Conservation (phyloP, 2,888 invertebrate species). For the Rambutsinella grinnellia region DNA sequence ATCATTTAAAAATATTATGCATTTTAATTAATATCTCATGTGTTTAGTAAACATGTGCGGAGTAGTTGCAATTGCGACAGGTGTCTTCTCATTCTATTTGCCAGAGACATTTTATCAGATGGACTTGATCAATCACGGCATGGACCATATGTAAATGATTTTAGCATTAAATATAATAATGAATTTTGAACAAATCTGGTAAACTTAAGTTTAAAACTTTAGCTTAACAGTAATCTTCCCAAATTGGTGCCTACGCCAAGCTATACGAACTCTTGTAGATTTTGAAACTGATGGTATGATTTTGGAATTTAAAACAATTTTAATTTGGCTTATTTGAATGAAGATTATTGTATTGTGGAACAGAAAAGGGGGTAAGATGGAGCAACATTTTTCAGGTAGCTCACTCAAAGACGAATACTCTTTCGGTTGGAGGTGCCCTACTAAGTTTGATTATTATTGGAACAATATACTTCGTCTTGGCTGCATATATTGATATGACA, state of each 20-base stretch:
- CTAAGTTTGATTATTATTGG: slow-evolving; percentile 2
- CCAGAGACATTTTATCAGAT: slow-evolving; percentile 14
- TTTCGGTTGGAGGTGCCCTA: slow-evolving; percentile 15
- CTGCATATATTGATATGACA: slow-evolving; percentile 43
- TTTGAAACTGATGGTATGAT: slow-evolving; percentile 53
- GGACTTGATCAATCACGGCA: slow-evolving; percentile 1
- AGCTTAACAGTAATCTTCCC: slow-evolving; percentile 38
- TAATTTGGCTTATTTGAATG: too few species aligned
- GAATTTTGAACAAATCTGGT: too few species aligned
- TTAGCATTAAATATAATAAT: too few species aligned
- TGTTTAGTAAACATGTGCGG: too few species aligned
- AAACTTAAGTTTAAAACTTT: too few species aligned
- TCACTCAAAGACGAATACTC: background rate
- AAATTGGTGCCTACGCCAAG: slow-evolving; percentile 60
- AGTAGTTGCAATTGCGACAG: slow-evolving; percentile 10
- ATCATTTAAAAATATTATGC: slow-evolving; percentile 10
- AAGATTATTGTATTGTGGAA: background rate
- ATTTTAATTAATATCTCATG: too few species aligned
- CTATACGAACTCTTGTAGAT: slow-evolving; percentile 38
- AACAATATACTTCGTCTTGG: slow-evolving; percentile 38
- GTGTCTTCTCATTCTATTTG: slow-evolving; percentile 20
- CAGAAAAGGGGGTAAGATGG: slow-evolving; percentile 43
- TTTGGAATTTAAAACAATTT: background rate
- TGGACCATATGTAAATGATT: slow-evolving; percentile 5
- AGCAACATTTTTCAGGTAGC: slow-evolving; percentile 5